Evolutionary conservation across 2,888 invertebrate genomes (phyloP), one percentile per base, ranked within the genome.

Genomic region (Zygaena filipendulae): DNA sequence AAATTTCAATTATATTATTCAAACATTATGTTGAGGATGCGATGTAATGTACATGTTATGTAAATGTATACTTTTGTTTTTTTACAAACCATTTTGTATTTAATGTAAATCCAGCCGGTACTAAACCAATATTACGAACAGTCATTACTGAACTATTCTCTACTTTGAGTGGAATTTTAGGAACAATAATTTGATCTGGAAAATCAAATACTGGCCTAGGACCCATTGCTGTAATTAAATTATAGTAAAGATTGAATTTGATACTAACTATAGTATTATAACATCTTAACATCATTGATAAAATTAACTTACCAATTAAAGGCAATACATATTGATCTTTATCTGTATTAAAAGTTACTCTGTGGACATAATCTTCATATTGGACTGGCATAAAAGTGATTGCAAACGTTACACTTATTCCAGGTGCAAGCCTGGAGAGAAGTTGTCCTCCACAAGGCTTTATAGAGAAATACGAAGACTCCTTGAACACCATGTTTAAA

Each of bases 401-500:
- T 4, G 72, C 74, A 42, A 87, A 84, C 2, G 75, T 63, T 18
- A 84, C 75, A 11, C 84, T 80, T 42, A 90, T 85, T 21, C 91
- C 90, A 9, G 90, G 87, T 3, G 88, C 89, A 11, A 90, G 58
- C 47, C 87, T 84, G 1, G 69, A 72, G 19, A 74, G 52, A 11
- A 77, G 56, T 26, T 72, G 57, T 6, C 56, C 60, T 13, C 59
- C 58, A 25, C 68, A 64, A 5, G 70, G 60, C 45, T 80, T 71
- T 22, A 86, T 51, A 24, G 52, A 60, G 44, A 87, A 84, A 41
- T 63, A 72, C 2, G 82, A 74, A 11, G 81, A 72, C 29, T 75
- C 62, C 40, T 82, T 77, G 40, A 49, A 75, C 3, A 58, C 51
- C 52, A 82, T 64, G 36, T 67, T 82, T 9, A 86, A 35, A 34